These are phyloP conservation scores for Crotophaga sulcirostris DNA, from an alignment of 2,113 vertebrate species.

Conservation along the genomic window DNA sequence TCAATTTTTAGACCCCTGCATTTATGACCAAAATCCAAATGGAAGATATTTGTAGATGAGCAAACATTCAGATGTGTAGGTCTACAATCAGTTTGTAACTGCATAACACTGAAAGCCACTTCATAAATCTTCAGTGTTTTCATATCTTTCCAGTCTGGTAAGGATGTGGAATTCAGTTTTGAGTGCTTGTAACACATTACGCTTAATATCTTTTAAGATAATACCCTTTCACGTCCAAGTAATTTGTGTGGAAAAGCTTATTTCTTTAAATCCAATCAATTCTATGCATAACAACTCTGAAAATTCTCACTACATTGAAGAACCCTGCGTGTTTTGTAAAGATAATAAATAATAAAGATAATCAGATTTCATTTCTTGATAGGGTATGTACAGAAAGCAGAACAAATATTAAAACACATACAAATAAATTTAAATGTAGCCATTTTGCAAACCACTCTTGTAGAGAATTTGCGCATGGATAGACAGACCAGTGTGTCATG, in stretches of 20 bases:
- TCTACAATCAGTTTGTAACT: not conserved
- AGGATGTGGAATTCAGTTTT: constrained; percentile 38
- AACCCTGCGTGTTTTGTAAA: not conserved
- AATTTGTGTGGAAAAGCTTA: constrained; percentile 32
- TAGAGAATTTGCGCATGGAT: not conserved
- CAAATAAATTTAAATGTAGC: not conserved
- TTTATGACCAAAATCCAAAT: constrained; percentile 16
- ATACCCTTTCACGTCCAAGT: constrained; percentile 4
- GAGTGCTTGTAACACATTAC: constrained; percentile 42
- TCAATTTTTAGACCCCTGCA: not conserved
- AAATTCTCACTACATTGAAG: not conserved
- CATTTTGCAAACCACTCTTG: not conserved
- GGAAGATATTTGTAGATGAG: not conserved
- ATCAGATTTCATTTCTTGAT: not conserved
- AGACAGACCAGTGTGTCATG: not conserved
- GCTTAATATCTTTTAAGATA: constrained; percentile 24
- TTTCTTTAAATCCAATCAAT: constrained; percentile 11
- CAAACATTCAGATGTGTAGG: not conserved
- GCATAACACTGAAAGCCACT: not conserved
- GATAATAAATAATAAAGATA: too few relatives aligned
- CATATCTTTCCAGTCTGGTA: constrained; percentile 5
- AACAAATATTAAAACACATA: not conserved
- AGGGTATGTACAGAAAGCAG: not conserved
- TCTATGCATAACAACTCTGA: not conserved
- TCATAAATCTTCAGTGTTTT: constrained; percentile 16